phyloP scores from a whole-genome alignment of 2,888 invertebrate genomes.

The Tribolium freemani region DNA sequence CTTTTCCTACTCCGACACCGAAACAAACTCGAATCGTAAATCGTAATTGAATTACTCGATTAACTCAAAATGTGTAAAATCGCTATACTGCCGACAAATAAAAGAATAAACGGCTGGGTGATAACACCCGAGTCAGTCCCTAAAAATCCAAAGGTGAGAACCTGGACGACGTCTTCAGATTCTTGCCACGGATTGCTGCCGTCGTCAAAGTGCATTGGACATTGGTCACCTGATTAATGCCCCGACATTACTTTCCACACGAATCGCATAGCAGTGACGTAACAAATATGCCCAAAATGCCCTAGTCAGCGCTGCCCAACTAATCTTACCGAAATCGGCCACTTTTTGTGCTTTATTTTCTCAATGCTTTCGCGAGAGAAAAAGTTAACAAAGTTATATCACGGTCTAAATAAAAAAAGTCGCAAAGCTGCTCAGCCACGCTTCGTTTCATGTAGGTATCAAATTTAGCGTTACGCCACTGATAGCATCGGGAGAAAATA shows the following conservation, averaged over 20 bases:
- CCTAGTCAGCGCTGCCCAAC: no score
- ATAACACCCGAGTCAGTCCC: background rate
- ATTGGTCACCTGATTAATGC: slow-evolving; percentile 82
- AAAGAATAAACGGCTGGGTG: background rate
- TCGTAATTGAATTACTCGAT: background rate
- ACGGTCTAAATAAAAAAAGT: no score
- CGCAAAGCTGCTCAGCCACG: no score
- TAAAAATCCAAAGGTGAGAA: slow-evolving; percentile 75
- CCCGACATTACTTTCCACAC: background rate
- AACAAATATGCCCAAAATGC: no score
- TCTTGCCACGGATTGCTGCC: slow-evolving; percentile 88
- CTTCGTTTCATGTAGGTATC: no score
- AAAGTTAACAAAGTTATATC: no score
- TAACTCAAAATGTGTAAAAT: background rate
- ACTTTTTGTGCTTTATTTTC: no score
- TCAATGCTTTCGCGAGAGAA: no score
- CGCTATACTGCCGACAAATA: background rate
- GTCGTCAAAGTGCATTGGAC: slow-evolving; percentile 98
- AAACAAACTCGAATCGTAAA: background rate
- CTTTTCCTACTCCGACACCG: background rate
- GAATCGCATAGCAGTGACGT: no score
- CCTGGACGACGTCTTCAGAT: slow-evolving; percentile 79
- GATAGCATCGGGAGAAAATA: background rate
- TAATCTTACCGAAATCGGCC: no score
- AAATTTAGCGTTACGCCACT: no score